Evolutionary conservation across 2,888 invertebrate species (phyloP).

Genomic region (Eumacrocentrus americanus): DNA sequence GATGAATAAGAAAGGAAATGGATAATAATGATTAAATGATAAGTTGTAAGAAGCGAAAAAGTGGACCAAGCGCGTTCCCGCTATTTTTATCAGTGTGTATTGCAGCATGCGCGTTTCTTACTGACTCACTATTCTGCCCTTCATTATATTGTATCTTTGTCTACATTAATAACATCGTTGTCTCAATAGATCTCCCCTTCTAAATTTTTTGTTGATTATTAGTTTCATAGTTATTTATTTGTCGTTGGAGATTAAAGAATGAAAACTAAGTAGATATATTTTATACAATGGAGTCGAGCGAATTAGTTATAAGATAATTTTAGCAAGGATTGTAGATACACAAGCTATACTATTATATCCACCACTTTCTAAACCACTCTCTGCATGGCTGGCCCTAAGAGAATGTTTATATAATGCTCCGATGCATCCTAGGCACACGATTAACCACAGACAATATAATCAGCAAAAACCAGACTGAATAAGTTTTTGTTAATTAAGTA

Average conservation of each 20-base stretch:
- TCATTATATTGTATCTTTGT: too few relatives aligned
- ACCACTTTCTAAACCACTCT: slow-evolving; percentile 56
- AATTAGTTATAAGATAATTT: neutral
- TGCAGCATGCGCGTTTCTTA: slow-evolving; percentile 12
- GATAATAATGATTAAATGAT: neutral
- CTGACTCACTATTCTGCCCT: neutral
- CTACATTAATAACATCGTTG: too few relatives aligned
- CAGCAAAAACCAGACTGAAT: neutral
- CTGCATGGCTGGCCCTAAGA: slow-evolving; percentile 39
- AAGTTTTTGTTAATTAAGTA: neutral
- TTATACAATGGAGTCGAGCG: neutral
- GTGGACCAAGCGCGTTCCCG: slow-evolving; percentile 18
- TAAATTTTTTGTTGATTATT: too few relatives aligned
- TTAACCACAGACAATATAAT: slow-evolving; percentile 4
- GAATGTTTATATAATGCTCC: slow-evolving; percentile 27
- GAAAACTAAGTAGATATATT: too few relatives aligned
- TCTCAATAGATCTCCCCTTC: too few relatives aligned
- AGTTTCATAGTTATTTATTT: too few relatives aligned
- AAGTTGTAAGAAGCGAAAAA: neutral
- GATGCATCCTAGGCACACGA: slow-evolving; percentile 6
- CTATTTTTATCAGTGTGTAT: slow-evolving; percentile 24
- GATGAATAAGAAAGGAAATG: neutral
- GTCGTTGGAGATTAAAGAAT: too few relatives aligned
- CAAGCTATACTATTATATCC: slow-evolving; percentile 23
- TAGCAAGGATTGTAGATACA: slow-evolving; percentile 12